phyloP scores from a whole-genome alignment of 2,888 invertebrate genomes.

The Galerucella calmariensis region DNA sequence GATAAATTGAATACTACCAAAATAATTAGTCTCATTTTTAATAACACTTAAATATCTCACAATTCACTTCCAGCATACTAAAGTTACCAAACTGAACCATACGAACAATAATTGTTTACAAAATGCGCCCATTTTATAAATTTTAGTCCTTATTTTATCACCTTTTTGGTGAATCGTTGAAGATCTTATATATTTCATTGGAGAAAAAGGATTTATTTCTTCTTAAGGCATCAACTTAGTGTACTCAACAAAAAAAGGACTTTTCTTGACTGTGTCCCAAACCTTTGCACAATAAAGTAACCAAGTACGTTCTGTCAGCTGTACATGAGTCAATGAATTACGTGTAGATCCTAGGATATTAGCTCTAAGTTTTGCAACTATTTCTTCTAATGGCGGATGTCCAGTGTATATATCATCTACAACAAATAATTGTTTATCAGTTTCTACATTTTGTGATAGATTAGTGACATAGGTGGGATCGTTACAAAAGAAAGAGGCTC shows the following conservation, averaged over 20 bases:
- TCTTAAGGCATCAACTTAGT: conserved; percentile 78
- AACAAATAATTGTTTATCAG: conserved; percentile 21
- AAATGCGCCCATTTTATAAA: background rate
- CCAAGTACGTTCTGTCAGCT: conserved; percentile 85
- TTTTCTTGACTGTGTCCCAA: conserved; percentile 87
- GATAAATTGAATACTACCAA: background rate
- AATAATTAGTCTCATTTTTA: background rate
- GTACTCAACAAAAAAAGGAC: conserved; percentile 85
- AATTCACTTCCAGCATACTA: background rate
- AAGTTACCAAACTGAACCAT: no score
- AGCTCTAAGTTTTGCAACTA: conserved; percentile 75
- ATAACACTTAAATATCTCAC: background rate
- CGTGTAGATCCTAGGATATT: conserved; percentile 78
- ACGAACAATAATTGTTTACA: background rate
- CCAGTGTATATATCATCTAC: conserved; percentile 70
- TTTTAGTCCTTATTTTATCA: no score
- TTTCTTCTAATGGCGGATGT: conserved; percentile 72
- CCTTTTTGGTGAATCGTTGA: no score
- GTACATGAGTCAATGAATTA: conserved; percentile 77
- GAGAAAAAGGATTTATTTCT: no score
- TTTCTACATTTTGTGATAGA: background rate
- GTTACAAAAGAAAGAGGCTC: no score
- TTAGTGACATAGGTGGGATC: no score
- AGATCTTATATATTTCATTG: no score
- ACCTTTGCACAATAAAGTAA: conserved; percentile 83